Evolutionary conservation across 2,888 invertebrate species (phyloP), one percentile per base, ranked within the genome.

Genomic region (Timema cristinae): DNA sequence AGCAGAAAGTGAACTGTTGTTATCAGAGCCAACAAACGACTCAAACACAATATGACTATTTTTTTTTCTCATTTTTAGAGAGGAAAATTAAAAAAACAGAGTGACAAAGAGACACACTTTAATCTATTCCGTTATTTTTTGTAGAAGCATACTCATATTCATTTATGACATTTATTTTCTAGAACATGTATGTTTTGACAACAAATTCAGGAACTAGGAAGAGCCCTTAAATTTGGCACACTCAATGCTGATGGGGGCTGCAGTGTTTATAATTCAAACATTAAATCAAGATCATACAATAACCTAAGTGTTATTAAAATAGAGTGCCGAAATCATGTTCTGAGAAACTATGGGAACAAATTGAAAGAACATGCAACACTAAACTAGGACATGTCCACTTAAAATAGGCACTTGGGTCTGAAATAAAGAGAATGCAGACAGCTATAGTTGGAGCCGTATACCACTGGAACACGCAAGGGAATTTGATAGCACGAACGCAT

Each of bases 301-400:
- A 6, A 61, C 48, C 10, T 61, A 7, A 61, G 47, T 61, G 61
- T 61, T 11, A 13, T 7, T 9, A 61, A 61, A 15, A 15, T 61
- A 11, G 61, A 61, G 61, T 61, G 61, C 48, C 61, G 16, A 11
- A 61, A 61, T 48, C 61, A 61, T 61, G 48, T 61, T 61, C 2
- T 61, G 32, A 61, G 61, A 16, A 61, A 61, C 32, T 61, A 61
- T 13, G 16, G 61, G 11, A 61, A 61, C 16, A 61, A 16, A 61
- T 48, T 61, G 7, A 61, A 61, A 61, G 61, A 61, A 11, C 61
- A 8, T 16, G 11, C 8, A 59, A 59, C 32, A 32, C 32, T 32
- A 32, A 32, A 32, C 32, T 32, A 32, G 4, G 32, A 59, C 16
- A 61, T 11, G 48, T 61, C 11, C 9, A 15, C 6, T 48, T 61